Percentiles rank a stretch among this genome's conserved stretches.
phyloP scores from a whole-genome alignment of 2,888 invertebrate genomes.

The Diachrysia chrysitis region DNA sequence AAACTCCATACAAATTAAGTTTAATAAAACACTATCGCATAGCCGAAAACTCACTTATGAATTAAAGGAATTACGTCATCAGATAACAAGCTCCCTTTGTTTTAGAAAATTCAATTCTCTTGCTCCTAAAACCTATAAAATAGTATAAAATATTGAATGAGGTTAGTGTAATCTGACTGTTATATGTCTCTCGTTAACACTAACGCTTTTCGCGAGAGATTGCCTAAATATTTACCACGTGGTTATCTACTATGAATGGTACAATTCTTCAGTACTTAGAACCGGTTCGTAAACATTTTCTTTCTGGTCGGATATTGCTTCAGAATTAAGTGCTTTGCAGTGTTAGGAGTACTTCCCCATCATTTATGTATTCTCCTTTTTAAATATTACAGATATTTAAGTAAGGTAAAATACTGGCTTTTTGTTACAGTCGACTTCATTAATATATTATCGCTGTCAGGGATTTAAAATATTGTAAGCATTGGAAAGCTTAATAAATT shows the following conservation, averaged over 20 bases:
- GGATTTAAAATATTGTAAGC: too few relatives aligned
- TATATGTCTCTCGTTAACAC: constrained; percentile 63
- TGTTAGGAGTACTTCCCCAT: neutral
- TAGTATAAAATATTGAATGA: constrained; percentile 53
- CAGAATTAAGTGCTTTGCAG: constrained; percentile 13
- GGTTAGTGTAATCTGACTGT: constrained; percentile 65
- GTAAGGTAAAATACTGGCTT: neutral
- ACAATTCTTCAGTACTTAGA: constrained; percentile 44
- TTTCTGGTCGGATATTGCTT: constrained; percentile 9
- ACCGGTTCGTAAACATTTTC: constrained; percentile 24
- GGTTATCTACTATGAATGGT: constrained; percentile 59
- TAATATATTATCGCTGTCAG: too few relatives aligned
- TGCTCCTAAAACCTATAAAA: constrained; percentile 26
- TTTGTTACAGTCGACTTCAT: too few relatives aligned
- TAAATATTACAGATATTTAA: neutral
- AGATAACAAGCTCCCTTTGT: neutral
- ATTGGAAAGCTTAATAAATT: too few relatives aligned
- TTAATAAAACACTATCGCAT: too few relatives aligned
- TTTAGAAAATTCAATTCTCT: neutral
- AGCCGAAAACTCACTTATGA: neutral
- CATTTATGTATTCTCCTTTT: neutral
- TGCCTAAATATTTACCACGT: constrained; percentile 73
- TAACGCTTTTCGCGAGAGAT: constrained; percentile 65
- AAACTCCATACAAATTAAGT: too few relatives aligned
- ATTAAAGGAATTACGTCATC: neutral